Evolutionary conservation across 2,888 invertebrate species (phyloP), one percentile per base, ranked within the genome.

Genomic region (Bombylius discolor): DNA sequence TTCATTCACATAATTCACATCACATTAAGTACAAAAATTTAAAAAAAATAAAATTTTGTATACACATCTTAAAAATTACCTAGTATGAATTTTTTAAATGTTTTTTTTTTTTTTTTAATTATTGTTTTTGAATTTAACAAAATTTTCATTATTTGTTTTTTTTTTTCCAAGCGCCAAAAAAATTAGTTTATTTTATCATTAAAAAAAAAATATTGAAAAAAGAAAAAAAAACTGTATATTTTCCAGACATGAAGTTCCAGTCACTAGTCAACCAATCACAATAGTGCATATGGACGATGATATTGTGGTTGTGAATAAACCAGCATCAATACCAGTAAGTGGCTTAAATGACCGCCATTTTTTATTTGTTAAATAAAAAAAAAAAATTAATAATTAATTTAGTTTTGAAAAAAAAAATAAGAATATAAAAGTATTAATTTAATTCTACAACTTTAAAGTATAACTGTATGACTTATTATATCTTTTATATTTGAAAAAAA

Each of bases 241-340:
- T 55, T 85, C 75, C 88, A 93, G 95, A 85, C 98, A 98, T 84
- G 98, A 98, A 85, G 92, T 95, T 79, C 95, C 97, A 75, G 96
- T 98, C 78, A 88, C 93, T 78, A 90, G 90, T 79, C 87, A 90
- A 82, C 87, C 89, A 79, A 91, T 98, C 82, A 87, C 90, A 81
- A 89, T 99, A 79, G 87, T 99, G 76, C 89, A 91, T 81, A 91
- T 96, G 84, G 94, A 92, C 81, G 93, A 96, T 79, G 95, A 99
- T 81, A 84, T 98, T 81, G 87, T 99, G 80, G 98, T 99, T 79
- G 92, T 98, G 79, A 94, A 98, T 86, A 98, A 98, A 85, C 97
- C 98, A 76, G 91, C 95, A 79, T 97, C 97, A 79, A 94, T 98
- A 81, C 98, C 97, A 78, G 94, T 96, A 90, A 92, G 91, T 91